Percentiles rank a stretch among this genome's conserved stretches.
These are phyloP conservation scores for Sciurus vulgaris DNA, from an alignment of 2,797 vertebrate species.

Conservation along the genomic window DNA sequence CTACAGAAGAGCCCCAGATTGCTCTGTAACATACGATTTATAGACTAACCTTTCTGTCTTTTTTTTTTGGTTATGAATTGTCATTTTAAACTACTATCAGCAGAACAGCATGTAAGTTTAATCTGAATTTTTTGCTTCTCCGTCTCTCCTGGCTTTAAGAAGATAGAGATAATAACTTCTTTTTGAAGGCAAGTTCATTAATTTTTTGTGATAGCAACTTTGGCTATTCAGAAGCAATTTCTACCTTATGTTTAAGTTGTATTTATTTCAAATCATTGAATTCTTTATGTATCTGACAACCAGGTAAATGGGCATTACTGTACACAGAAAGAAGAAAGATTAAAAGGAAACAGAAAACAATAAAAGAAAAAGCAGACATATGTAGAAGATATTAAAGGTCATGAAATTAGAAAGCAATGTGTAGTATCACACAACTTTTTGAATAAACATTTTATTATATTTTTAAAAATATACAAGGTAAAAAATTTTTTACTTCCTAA, in stretches of 20 bases:
- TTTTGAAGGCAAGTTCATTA: neutral
- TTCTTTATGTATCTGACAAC: conserved; percentile 19
- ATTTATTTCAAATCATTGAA: conserved; percentile 2
- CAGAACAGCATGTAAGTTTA: neutral
- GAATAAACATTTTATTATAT: conserved; percentile 43
- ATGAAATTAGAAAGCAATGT: conserved; percentile 29
- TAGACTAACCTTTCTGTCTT: neutral
- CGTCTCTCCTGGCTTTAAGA: neutral
- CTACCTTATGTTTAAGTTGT: neutral
- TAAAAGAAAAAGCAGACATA: conserved; percentile 1
- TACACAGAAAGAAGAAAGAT: conserved; percentile 10
- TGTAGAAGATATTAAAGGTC: conserved; percentile 25
- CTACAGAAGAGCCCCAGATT: neutral
- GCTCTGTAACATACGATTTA: neutral
- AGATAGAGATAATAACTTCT: neutral
- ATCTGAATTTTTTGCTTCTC: neutral
- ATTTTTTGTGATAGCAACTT: neutral
- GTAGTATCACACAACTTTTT: neutral
- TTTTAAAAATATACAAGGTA: neutral
- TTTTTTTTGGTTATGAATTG: neutral
- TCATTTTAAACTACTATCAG: conserved; percentile 39
- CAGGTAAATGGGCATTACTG: conserved; percentile 66
- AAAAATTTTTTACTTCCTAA: neutral
- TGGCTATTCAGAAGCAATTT: conserved; percentile 40
- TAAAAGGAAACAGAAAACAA: conserved; percentile 39